Evolutionary conservation across 2,797 vertebrate genomes (phyloP).

Genomic region (Rallus crepitans): DNA sequence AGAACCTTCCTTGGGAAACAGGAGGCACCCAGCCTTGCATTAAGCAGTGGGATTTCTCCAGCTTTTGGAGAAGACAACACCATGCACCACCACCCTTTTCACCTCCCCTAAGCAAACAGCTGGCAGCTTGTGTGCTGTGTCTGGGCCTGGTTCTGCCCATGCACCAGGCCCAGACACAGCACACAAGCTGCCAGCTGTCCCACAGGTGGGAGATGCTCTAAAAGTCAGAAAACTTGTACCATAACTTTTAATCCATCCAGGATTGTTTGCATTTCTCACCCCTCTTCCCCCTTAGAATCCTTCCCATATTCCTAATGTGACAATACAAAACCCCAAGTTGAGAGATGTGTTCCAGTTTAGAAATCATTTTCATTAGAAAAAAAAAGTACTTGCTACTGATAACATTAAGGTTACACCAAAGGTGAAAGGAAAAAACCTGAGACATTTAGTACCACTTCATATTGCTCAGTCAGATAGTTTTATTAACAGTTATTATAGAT

Average conservation of each 20-base stretch:
- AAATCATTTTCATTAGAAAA: not conserved
- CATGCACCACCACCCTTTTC: rapidly evolving
- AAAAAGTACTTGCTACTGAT: not conserved
- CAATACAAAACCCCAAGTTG: not conserved
- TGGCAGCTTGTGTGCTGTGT: no score
- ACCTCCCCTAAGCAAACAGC: not conserved
- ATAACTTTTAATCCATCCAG: not conserved
- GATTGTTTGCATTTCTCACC: not conserved
- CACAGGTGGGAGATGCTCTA: not conserved
- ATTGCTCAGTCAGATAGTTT: not conserved
- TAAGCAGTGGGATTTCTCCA: not conserved
- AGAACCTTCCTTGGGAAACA: not conserved
- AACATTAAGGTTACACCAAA: not conserved
- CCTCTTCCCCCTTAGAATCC: not conserved
- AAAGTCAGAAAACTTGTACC: not conserved
- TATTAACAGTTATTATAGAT: slow-evolving; percentile 4
- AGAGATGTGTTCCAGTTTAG: not conserved
- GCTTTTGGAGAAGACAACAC: not conserved
- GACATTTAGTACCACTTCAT: not conserved
- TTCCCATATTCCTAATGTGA: not conserved
- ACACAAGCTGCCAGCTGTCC: not conserved
- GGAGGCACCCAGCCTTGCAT: not conserved
- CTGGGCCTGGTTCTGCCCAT: not conserved
- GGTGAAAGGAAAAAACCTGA: not conserved
- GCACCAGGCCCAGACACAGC: not conserved